Conservation (phyloP, 2,113 vertebrate species). For the Vidua macroura region DNA sequence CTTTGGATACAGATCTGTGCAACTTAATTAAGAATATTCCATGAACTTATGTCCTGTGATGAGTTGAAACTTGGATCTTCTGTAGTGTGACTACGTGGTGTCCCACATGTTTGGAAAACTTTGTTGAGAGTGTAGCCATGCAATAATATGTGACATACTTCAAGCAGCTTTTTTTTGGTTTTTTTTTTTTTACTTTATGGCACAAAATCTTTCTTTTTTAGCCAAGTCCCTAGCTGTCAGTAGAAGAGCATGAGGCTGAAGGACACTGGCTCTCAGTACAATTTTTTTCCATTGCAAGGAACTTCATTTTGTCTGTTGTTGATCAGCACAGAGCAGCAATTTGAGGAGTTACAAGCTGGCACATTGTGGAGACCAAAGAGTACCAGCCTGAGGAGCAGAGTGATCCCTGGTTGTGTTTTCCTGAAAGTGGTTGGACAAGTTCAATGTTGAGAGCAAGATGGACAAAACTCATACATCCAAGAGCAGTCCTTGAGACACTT, state of each 20-base stretch:
- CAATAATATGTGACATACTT: not conserved
- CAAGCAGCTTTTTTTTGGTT: not conserved
- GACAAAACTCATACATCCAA: not conserved
- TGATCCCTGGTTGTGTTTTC: not conserved
- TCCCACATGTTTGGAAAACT: not conserved
- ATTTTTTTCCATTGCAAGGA: not conserved
- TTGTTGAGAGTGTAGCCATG: not conserved
- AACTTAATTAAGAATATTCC: not conserved
- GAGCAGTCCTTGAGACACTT: not conserved
- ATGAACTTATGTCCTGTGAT: not conserved
- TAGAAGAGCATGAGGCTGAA: not conserved
- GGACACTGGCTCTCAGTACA: not conserved
- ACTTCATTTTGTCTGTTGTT: not conserved
- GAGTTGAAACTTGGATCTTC: not conserved
- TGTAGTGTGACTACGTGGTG: not conserved
- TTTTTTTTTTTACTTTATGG: not conserved
- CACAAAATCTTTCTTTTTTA: not conserved
- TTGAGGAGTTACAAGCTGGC: not conserved
- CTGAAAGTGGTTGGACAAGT: not conserved
- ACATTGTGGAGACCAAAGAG: fast-evolving
- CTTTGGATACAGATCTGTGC: not conserved
- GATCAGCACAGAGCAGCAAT: not conserved
- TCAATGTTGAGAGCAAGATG: not conserved
- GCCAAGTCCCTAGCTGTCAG: not conserved
- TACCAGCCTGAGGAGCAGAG: not conserved